Evolutionary conservation across 2,113 vertebrate species (phyloP).

Genomic region (Sphaerodactylus townsendi): DNA sequence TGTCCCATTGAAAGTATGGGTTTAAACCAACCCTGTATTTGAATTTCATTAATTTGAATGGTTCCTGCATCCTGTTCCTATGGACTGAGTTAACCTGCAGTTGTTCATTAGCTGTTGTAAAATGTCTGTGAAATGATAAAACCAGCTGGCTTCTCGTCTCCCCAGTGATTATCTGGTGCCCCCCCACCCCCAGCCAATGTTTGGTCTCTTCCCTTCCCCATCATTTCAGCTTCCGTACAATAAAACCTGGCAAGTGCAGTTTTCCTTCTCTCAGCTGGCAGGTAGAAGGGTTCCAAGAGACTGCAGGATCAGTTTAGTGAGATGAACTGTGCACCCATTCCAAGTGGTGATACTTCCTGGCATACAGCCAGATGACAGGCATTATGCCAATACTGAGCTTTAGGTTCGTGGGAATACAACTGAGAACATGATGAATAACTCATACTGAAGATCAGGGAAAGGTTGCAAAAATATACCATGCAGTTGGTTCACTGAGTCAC

Average conservation of each 20-base stretch:
- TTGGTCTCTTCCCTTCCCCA: no score
- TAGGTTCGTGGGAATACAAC: no score
- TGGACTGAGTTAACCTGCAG: not conserved
- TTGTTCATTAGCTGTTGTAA: not conserved
- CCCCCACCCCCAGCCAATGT: not conserved
- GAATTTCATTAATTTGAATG: not conserved
- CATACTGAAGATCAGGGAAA: no score
- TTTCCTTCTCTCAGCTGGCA: not conserved
- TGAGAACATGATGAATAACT: not conserved
- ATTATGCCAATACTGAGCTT: no score
- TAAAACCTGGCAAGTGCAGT: not conserved
- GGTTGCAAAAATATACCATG: no score
- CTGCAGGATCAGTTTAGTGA: not conserved
- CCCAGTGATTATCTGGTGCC: no score
- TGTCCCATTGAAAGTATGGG: not conserved
- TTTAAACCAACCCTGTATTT: not conserved
- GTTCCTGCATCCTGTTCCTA: not conserved
- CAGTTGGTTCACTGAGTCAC: no score
- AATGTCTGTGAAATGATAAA: not conserved
- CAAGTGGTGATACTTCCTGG: not conserved
- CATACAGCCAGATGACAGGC: no score
- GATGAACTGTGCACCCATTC: not conserved
- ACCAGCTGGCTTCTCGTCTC: not conserved
- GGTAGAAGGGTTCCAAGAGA: not conserved
- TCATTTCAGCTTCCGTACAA: not conserved